phyloP scores from a whole-genome alignment of 23 tunicate species.

The Diplosoma virens region DNA sequence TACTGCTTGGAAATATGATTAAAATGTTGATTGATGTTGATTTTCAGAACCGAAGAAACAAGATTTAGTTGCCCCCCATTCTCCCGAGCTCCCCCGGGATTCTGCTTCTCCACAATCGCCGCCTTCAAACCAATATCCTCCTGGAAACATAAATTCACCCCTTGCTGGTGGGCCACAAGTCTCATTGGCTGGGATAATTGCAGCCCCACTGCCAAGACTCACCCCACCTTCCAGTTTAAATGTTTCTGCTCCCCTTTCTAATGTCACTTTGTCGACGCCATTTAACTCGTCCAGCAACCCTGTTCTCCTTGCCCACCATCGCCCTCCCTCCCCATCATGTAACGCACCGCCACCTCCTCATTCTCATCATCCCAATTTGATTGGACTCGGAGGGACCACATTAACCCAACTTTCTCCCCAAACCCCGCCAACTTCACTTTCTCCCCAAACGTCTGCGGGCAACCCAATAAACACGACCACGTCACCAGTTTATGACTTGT shows the following conservation, averaged over 20 bases:
- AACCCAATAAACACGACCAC: slow-evolving; percentile 6
- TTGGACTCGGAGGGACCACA: neutral
- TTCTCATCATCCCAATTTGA: neutral
- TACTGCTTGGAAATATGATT: too few relatives aligned
- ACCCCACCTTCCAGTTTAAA: slow-evolving; percentile 66
- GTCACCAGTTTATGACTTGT: slow-evolving; percentile 47
- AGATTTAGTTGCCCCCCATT: slow-evolving; percentile 75
- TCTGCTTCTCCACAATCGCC: slow-evolving; percentile 14
- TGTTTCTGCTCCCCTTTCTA: slow-evolving; percentile 36
- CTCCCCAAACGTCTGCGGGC: slow-evolving; percentile 18
- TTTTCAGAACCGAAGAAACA: slow-evolving; percentile 75
- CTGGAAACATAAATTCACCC: neutral
- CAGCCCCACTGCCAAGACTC: slow-evolving; percentile 46
- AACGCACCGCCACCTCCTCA: neutral
- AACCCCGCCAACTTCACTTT: neutral
- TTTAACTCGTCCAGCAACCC: slow-evolving; percentile 45
- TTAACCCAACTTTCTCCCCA: neutral
- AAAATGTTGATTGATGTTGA: neutral
- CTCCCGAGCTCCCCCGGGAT: slow-evolving; percentile 68
- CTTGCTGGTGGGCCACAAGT: slow-evolving; percentile 3
- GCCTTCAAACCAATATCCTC: slow-evolving; percentile 17
- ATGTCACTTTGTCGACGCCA: slow-evolving; percentile 31
- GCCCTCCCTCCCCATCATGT: slow-evolving; percentile 9
- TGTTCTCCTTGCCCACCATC: slow-evolving; percentile 13
- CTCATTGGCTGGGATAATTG: slow-evolving; percentile 56